These are phyloP conservation scores for Rhamnusium bicolor DNA, from an alignment of 2,888 invertebrate genomes.

Conservation along the genomic window DNA sequence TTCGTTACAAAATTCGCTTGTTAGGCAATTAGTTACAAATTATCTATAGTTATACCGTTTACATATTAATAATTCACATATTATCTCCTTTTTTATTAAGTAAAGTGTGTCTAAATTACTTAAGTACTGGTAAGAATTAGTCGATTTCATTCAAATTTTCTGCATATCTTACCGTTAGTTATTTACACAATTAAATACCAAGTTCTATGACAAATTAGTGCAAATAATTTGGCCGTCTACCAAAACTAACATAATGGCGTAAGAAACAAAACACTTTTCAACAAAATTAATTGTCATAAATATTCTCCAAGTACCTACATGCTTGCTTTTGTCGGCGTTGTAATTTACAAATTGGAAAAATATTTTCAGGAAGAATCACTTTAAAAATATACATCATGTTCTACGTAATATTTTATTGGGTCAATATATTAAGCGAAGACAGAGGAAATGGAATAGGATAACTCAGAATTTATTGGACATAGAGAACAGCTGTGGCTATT, in stretches of 20 bases:
- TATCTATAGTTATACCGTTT: no score
- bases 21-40: no score
- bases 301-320: not conserved
- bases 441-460: not conserved
- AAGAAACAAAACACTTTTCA: not conserved
- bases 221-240: not conserved
- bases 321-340: not conserved
- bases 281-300: not conserved
- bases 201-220: not conserved
- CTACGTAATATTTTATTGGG: not conserved
- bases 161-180: not conserved
- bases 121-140: no score
- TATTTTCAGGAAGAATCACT: not conserved
- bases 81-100: no score
- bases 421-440: not conserved
- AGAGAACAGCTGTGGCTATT: not conserved
- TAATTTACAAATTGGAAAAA: not conserved
- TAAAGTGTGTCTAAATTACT: no score
- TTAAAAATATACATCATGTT: not conserved
- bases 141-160: not conserved
- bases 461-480: not conserved
- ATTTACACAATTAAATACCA: not conserved
- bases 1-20: no score
- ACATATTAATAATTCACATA: no score
- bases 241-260: not conserved